phyloP scores from a whole-genome alignment of 2,888 invertebrate species.

The Muschampia staudingeri region DNA sequence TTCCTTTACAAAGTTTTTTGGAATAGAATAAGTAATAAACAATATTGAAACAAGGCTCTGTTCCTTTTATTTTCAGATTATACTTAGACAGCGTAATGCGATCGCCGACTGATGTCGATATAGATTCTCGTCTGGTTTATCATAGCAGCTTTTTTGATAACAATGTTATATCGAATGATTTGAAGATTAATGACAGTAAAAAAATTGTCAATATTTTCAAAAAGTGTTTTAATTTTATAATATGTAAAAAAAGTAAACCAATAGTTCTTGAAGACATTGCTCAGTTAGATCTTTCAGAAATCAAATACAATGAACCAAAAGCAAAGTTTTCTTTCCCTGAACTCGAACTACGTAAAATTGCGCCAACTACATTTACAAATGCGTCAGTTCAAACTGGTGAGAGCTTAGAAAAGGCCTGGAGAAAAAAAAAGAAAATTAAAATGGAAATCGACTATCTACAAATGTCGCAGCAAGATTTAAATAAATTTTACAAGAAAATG shows the following conservation, averaged over 20 bases:
- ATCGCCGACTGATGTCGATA: conserved; percentile 78
- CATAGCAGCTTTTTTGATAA: conserved; percentile 70
- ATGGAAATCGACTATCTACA: neutral
- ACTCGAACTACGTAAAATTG: conserved; percentile 77
- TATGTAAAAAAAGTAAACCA: conserved; percentile 60
- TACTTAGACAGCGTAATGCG: conserved; percentile 83
- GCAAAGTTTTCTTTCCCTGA: conserved; percentile 75
- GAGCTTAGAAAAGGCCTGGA: conserved; percentile 75
- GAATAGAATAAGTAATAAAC: neutral
- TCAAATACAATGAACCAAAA: neutral
- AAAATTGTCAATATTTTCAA: conserved; percentile 50
- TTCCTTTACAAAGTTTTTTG: too few species aligned
- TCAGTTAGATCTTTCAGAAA: neutral
- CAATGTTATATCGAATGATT: conserved; percentile 61
- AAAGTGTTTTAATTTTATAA: conserved; percentile 60
- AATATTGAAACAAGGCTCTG: neutral
- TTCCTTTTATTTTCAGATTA: conserved; percentile 76
- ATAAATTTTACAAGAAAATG: conserved; percentile 3
- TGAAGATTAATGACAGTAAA: conserved; percentile 36
- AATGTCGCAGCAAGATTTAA: neutral
- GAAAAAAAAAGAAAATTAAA: conserved; percentile 35
- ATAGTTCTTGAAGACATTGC: neutral
- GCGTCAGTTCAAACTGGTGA: conserved; percentile 80
- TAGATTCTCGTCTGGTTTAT: conserved; percentile 69
- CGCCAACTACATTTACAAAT: conserved; percentile 65